Conservation (phyloP, 2,888 invertebrate genomes). For the Melinopterus prodromus region DNA sequence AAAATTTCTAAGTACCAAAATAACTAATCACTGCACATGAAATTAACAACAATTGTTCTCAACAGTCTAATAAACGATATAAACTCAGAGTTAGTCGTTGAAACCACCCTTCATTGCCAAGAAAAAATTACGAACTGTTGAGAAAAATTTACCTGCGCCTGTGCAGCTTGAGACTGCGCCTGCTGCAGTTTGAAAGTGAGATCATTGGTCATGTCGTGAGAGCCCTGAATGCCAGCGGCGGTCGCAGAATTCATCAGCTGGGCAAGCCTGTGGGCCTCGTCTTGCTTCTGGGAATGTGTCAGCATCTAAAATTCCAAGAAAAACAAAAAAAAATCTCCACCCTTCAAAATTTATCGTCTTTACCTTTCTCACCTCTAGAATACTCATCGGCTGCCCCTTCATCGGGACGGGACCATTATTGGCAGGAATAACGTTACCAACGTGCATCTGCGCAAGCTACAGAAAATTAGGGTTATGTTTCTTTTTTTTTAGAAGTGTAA, state of each 20-base stretch:
- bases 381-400: conserved; percentile 63
- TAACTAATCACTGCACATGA: too few species aligned
- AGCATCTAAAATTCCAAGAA: conserved; percentile 60
- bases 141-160: not conserved
- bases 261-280: conserved; percentile 54
- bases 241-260: conserved; percentile 44
- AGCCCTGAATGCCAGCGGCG: conserved; percentile 31
- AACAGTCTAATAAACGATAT: too few species aligned
- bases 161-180: conserved; percentile 58
- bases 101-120: too few species aligned
- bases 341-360: conserved; percentile 24
- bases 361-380: conserved; percentile 64
- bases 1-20: too few species aligned
- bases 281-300: conserved; percentile 64
- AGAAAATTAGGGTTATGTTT: conserved; percentile 37
- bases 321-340: conserved; percentile 16
- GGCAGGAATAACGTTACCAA: conserved; percentile 71
- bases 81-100: too few species aligned
- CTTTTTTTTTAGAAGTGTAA: too few species aligned
- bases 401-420: conserved; percentile 61
- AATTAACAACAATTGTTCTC: too few species aligned
- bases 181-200: conserved; percentile 64
- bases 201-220: conserved; percentile 53
- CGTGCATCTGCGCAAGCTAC: conserved; percentile 74
- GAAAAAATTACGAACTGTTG: too few species aligned